Evolutionary conservation across 2,888 invertebrate genomes (phyloP).

Genomic region (Anodontia alba): DNA sequence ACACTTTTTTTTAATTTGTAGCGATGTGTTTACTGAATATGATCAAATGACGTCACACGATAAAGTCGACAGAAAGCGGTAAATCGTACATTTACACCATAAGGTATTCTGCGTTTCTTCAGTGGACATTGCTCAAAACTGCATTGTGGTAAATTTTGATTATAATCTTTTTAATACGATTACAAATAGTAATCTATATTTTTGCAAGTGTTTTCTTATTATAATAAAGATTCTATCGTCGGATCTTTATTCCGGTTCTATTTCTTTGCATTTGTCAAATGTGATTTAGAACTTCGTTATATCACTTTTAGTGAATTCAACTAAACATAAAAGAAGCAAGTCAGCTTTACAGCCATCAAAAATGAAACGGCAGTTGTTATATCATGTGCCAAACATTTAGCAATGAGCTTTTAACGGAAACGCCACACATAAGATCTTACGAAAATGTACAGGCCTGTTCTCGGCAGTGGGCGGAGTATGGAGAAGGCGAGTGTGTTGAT

Average conservation of each 20-base stretch:
- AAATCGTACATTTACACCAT: too few species aligned
- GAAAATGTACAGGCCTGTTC: background rate
- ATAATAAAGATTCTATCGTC: background rate
- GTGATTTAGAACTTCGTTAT: background rate
- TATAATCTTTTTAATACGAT: background rate
- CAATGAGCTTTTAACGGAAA: background rate
- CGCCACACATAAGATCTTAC: background rate
- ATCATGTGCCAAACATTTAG: background rate
- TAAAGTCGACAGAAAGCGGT: too few species aligned
- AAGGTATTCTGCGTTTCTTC: too few species aligned
- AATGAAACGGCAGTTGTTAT: background rate
- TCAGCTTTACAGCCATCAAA: slow-evolving; percentile 8
- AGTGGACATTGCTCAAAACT: too few species aligned
- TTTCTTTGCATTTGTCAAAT: background rate
- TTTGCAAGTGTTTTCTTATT: background rate
- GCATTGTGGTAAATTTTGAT: background rate
- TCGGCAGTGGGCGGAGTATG: background rate
- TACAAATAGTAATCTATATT: background rate
- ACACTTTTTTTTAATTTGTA: too few species aligned
- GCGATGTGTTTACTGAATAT: too few species aligned
- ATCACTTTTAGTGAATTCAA: background rate
- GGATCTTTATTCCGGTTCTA: background rate
- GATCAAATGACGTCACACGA: too few species aligned
- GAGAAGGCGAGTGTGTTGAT: background rate
- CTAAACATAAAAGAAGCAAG: background rate